phyloP scores from a whole-genome alignment of 1,140 invertebrate species.

The Temnothorax curvispinosus region DNA sequence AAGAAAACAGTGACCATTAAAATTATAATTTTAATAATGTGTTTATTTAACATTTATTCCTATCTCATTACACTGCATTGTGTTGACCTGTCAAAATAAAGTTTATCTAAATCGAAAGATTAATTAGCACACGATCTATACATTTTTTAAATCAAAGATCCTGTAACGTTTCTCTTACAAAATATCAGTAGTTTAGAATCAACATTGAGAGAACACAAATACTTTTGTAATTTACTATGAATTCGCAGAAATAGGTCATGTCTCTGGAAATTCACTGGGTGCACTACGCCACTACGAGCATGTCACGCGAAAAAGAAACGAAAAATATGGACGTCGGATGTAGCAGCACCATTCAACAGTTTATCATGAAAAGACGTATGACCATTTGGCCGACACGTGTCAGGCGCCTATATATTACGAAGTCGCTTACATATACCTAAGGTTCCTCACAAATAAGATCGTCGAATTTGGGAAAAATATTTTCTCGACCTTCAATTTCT shows the following conservation, averaged over 20 bases:
- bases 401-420: not conserved
- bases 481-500: not conserved
- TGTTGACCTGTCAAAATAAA: not conserved
- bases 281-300: not conserved
- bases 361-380: not conserved
- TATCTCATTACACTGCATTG: not conserved
- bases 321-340: not conserved
- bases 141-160: not conserved
- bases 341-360: not conserved
- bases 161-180: not conserved
- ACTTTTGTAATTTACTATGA: not conserved
- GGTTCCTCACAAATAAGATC: not conserved
- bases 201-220: not conserved
- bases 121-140: not conserved
- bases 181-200: not conserved
- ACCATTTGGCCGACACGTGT: constrained; percentile 12
- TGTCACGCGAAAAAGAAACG: not conserved
- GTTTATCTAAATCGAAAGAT: not conserved
- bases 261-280: not conserved
- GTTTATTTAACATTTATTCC: not conserved
- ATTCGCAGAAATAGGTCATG: not conserved
- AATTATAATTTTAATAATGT: not conserved
- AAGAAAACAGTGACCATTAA: not conserved
- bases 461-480: not conserved
- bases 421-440: not conserved